phyloP scores from a whole-genome alignment of 2,888 invertebrate genomes.

The Tiphia femorata region DNA sequence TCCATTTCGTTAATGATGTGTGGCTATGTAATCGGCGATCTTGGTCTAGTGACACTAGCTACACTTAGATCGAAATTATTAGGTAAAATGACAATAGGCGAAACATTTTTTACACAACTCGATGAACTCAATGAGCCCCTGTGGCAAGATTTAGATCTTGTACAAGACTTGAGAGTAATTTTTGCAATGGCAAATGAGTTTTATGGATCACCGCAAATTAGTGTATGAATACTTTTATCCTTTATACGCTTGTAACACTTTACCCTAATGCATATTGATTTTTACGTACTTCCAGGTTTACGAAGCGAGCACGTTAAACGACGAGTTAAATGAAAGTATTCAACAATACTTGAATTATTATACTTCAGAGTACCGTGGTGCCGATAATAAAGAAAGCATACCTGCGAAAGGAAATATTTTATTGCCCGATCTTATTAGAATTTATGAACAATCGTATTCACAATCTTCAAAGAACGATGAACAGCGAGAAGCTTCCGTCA shows the following conservation, averaged over 20 bases:
- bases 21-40: slow-evolving; percentile 64
- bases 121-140: slow-evolving; percentile 62
- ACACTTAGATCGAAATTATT: slow-evolving; percentile 58
- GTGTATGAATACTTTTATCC: slow-evolving; percentile 33
- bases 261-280: background rate
- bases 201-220: slow-evolving; percentile 50
- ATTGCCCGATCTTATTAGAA: background rate
- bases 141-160: slow-evolving; percentile 62
- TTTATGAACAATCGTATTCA: background rate
- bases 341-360: slow-evolving; percentile 51
- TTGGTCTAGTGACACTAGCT: slow-evolving; percentile 63
- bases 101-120: slow-evolving; percentile 44
- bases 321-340: slow-evolving; percentile 44
- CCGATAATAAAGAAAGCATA: no score
- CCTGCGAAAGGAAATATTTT: background rate
- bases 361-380: background rate
- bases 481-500: slow-evolving; percentile 36
- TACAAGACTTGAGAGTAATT: slow-evolving; percentile 57
- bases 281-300: slow-evolving; percentile 48
- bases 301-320: slow-evolving; percentile 50
- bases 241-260: no score
- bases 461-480: background rate
- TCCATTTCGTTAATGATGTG: slow-evolving; percentile 52
- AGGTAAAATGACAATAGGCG: slow-evolving; percentile 39
- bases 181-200: slow-evolving; percentile 63